A percentile compares a stretch with the other conserved stretches of the same genome.
Conservation (phyloP, 2,888 invertebrate species). For the Melieria omissa region DNA sequence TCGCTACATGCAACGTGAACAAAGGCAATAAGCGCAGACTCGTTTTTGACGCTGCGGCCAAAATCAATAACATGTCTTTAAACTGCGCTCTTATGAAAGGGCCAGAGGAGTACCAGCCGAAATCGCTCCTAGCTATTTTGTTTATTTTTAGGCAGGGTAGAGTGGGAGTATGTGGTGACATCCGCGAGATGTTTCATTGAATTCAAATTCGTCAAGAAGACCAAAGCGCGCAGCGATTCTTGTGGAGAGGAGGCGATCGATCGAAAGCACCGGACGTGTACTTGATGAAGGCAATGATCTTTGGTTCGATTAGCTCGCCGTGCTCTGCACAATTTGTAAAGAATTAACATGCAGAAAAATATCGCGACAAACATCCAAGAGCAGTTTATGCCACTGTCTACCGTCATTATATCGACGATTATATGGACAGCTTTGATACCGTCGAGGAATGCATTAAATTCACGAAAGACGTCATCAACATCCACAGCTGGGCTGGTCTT, state of each 20-base stretch:
- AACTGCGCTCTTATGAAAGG: slow-evolving; percentile 3
- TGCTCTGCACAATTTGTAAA: slow-evolving; percentile 38
- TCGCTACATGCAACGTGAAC: slow-evolving; percentile 44
- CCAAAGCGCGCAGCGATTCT: slow-evolving; percentile 37
- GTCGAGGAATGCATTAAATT: slow-evolving; percentile 9
- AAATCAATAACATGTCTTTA: slow-evolving; percentile 1
- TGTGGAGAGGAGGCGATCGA: slow-evolving; percentile 37
- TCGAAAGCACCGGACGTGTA: slow-evolving; percentile 30
- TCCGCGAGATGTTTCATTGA: slow-evolving; percentile 12
- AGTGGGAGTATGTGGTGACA: slow-evolving; percentile 10
- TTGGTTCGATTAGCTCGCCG: slow-evolving; percentile 39
- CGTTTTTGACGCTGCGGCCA: slow-evolving; percentile 18
- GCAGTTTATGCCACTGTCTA: slow-evolving; percentile 7
- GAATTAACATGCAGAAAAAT: slow-evolving; percentile 33
- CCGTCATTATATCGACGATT: slow-evolving; percentile 17
- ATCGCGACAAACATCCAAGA: neutral
- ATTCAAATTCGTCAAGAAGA: neutral
- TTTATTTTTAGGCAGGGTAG: neutral
- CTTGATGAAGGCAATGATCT: slow-evolving; percentile 41
- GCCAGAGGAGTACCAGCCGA: neutral
- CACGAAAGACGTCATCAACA: slow-evolving; percentile 8
- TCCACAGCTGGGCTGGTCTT: slow-evolving; percentile 7
- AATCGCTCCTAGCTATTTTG: neutral
- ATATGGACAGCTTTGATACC: slow-evolving; percentile 17
- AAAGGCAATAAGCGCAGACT: slow-evolving; percentile 17